Base-by-base conservation (phyloP, 1,140 invertebrate species). In the Andrena cerasifolii region DNA sequence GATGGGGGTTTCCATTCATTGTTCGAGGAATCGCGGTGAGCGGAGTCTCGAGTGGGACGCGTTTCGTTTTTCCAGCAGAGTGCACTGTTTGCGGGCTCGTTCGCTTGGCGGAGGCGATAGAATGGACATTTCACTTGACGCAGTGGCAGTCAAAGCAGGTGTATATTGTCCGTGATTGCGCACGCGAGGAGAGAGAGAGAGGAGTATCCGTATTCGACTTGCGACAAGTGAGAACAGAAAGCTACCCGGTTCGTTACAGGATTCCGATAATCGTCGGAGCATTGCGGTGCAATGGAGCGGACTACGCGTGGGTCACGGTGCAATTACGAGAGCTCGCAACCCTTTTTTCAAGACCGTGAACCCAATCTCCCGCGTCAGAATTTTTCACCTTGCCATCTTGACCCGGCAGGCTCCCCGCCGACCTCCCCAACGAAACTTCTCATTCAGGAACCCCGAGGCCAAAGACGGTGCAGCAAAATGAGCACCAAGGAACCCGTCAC, bases 401-500 rank as follows among this genome's bases (percentile, higher is more conserved):
- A 12, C 1, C 28, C 8, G 14, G 21, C 6, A 18, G 56, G 36
- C 56, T 6, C 56, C 56, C 56, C 56, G 56, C n/a, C 28, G 56
- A 21, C 31, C 31, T 58, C 28, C 56, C 56, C 18, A 8, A 2
- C 33, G n/a, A 36, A 40, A 59, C 56, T 59, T 59, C 56, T 59
- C 56, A 59, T 59, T 36, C 56, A 36, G 21, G 31, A 12, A 40
- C 18, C 56, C 56, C 18, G 31, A 36, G 18, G 33, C 56, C 56
- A 28, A 21, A 33, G 21, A 31, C 26, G 54, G 26, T 14, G 54
- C 31, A 33, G 7, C 14, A n/a, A 58, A n/a, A 40, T 16, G 58
- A 40, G 58, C 58, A 24, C 58, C n/a, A 16, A 61, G 58, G n/a
- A 40, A 61, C 58, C 33, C 58, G 58, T 61, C 58, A 43, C 58